phyloP scores from a whole-genome alignment of 2,113 vertebrate genomes.

The Eolophus roseicapilla region DNA sequence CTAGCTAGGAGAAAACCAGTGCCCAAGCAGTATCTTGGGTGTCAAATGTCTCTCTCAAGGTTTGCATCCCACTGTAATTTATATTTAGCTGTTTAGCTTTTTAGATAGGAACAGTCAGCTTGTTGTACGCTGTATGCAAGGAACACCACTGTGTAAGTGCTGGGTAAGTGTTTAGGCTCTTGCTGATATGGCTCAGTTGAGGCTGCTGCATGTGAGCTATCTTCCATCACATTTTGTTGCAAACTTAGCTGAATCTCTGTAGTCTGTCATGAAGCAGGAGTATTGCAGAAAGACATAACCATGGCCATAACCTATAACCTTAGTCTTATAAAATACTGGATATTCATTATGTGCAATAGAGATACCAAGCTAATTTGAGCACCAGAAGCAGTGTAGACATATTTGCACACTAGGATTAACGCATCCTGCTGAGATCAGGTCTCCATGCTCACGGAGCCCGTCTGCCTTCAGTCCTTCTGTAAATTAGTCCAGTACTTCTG shows the following conservation, averaged over 20 bases:
- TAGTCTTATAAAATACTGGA: neutral
- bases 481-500: neutral
- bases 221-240: neutral
- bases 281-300: neutral
- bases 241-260: neutral
- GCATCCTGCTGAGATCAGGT: neutral
- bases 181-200: neutral
- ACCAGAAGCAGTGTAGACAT: neutral
- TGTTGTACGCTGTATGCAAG: neutral
- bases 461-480: neutral
- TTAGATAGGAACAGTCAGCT: neutral
- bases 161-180: neutral
- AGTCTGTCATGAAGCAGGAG: neutral
- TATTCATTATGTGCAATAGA: neutral
- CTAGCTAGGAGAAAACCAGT: neutral
- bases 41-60: constrained; percentile 22
- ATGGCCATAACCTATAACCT: neutral
- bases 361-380: neutral
- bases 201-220: neutral
- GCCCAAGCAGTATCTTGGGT: neutral
- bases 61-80: constrained; percentile 27
- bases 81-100: constrained; percentile 43
- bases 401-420: neutral
- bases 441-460: neutral
- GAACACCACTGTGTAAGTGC: neutral